Evolutionary conservation across 2,888 invertebrate species (phyloP).

Genomic region (Eretmocerus hayati): DNA sequence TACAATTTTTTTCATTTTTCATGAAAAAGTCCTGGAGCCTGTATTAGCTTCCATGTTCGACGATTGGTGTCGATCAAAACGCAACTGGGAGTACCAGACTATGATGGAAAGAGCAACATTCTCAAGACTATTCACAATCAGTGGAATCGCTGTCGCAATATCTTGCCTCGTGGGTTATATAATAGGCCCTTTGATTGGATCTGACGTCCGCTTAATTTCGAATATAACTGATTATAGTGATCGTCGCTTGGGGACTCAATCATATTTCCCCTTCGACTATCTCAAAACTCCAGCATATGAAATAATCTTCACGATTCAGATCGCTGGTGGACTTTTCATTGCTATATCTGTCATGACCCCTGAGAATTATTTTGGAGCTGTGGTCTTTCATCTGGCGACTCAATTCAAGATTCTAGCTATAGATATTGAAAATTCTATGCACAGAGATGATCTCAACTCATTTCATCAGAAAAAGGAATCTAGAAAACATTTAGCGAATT

Average conservation of each 20-base stretch:
- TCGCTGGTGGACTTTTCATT: not conserved
- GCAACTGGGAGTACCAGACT: not conserved
- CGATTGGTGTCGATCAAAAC: constrained; percentile 1
- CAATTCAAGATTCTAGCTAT: constrained; percentile 2
- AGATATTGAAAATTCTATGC: not conserved
- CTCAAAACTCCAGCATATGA: not conserved
- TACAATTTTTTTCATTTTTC: too few species aligned
- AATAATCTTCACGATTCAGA: not conserved
- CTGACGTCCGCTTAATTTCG: not conserved
- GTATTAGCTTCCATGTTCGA: not conserved
- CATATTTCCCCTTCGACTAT: not conserved
- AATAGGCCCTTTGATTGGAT: not conserved
- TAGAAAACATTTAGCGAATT: too few species aligned
- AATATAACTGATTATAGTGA: not conserved
- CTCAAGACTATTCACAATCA: not conserved
- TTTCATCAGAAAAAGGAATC: too few species aligned
- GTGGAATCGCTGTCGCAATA: not conserved
- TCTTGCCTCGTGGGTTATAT: not conserved
- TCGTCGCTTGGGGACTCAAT: not conserved
- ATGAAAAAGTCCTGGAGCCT: not conserved
- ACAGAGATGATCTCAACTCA: too few species aligned
- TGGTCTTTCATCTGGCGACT: not conserved
- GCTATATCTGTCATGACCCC: not conserved
- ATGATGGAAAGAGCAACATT: not conserved
- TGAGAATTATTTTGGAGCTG: not conserved